Conservation (phyloP, 2,888 invertebrate genomes). For the Metacarcinus magister region DNA sequence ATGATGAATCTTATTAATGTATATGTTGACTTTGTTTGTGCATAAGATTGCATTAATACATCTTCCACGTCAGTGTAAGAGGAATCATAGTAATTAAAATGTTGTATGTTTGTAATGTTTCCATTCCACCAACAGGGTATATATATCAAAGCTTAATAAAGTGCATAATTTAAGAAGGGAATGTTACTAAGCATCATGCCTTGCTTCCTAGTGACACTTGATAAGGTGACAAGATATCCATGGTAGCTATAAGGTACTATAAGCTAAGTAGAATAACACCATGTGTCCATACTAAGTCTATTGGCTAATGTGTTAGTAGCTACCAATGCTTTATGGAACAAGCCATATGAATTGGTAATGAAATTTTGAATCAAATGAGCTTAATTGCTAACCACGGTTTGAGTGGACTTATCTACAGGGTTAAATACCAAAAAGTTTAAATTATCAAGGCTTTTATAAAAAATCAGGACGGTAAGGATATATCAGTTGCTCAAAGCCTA, state of each 20-base stretch:
- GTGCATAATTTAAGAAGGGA: background rate
- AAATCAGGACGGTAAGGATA: background rate
- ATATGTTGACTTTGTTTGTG: slow-evolving; percentile 23
- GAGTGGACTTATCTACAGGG: background rate
- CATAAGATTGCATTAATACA: background rate
- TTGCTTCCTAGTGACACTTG: too few relatives aligned
- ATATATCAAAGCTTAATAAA: background rate
- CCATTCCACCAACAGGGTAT: background rate
- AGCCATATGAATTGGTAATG: too few relatives aligned
- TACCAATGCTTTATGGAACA: too few relatives aligned
- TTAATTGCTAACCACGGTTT: background rate
- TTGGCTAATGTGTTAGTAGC: too few relatives aligned
- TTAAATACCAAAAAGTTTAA: background rate
- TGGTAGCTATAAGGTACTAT: too few relatives aligned
- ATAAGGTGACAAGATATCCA: too few relatives aligned
- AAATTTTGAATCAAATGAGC: background rate
- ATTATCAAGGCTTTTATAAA: background rate
- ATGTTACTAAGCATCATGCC: background rate
- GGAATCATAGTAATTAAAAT: background rate
- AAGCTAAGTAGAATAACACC: too few relatives aligned
- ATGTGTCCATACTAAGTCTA: too few relatives aligned
- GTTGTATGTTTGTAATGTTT: background rate
- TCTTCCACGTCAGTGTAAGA: slow-evolving; percentile 22
- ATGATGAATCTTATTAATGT: background rate
- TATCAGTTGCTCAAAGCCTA: background rate